These are phyloP conservation scores for Epinotia demarniana DNA, from an alignment of 2,888 invertebrate species.

Conservation along the genomic window DNA sequence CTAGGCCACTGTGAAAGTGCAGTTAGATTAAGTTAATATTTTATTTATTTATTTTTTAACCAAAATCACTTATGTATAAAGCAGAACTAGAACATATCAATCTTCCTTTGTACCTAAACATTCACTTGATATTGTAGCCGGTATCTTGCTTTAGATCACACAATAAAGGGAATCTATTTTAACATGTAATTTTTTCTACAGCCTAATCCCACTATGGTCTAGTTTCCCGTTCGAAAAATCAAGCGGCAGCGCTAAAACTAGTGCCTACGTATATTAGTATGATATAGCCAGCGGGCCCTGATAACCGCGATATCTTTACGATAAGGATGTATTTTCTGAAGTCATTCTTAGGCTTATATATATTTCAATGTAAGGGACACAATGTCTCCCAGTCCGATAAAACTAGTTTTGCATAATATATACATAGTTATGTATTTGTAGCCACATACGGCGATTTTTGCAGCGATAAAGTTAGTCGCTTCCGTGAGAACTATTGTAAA, in stretches of 20 bases:
- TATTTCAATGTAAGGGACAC: neutral
- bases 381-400: neutral
- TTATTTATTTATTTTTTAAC: constrained; percentile 50
- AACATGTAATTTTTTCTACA: neutral
- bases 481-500: neutral
- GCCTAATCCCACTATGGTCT: neutral
- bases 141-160: neutral
- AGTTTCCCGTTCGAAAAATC: neutral
- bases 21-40: constrained; percentile 48
- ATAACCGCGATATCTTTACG: neutral
- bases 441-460: neutral
- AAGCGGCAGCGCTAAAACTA: neutral
- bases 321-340: neutral
- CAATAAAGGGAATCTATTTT: neutral
- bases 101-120: neutral
- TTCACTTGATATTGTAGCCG: neutral
- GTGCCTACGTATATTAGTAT: neutral
- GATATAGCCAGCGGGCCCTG: neutral
- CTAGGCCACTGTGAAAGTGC: constrained; percentile 46
- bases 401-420: constrained; percentile 20
- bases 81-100: constrained; percentile 19
- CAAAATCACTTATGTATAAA: constrained; percentile 42
- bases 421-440: constrained; percentile 33
- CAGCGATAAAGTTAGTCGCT: neutral
- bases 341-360: neutral